Percentiles rank a stretch among this genome's conserved stretches.
phyloP scores from a whole-genome alignment of 1,140 invertebrate genomes.

The Procambarus virginalis region DNA sequence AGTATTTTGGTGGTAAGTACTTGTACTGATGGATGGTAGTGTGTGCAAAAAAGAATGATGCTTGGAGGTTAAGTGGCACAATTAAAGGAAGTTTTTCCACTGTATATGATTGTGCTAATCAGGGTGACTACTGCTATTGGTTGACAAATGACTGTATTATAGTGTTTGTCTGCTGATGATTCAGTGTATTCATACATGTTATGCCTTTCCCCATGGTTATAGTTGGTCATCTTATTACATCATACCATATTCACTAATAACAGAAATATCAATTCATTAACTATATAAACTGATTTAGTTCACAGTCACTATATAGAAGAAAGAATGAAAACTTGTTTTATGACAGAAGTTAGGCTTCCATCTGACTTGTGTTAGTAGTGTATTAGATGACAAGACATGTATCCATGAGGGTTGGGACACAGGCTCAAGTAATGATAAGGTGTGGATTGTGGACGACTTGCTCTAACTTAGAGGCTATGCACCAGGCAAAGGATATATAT shows the following conservation, averaged over 20 bases:
- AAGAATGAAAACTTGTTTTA: constrained; percentile 11
- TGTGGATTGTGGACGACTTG: constrained; percentile 41
- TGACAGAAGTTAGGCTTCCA: neutral
- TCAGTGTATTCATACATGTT: constrained; percentile 38
- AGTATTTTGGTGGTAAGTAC: constrained; percentile 14
- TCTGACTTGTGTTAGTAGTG: neutral
- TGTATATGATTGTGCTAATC: constrained; percentile 37
- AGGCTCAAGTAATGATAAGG: constrained; percentile 62
- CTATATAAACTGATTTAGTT: neutral
- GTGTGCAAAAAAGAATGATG: neutral
- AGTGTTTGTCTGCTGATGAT: constrained; percentile 27
- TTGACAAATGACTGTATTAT: constrained; percentile 26
- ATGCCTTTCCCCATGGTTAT: constrained; percentile 38
- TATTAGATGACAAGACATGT: constrained; percentile 23
- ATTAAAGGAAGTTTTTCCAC: neutral
- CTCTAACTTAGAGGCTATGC: constrained; percentile 56
- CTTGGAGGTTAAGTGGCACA: constrained; percentile 21
- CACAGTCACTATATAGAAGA: neutral
- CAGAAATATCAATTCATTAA: neutral
- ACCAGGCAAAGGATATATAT: constrained; percentile 52
- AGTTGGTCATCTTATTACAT: constrained; percentile 13
- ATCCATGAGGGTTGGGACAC: constrained; percentile 28
- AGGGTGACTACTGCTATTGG: constrained; percentile 42
- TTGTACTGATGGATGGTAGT: constrained; percentile 7
- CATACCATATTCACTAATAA: neutral